Evolutionary conservation across 2,797 vertebrate species (phyloP).

Genomic region (Hybognathus amarus): DNA sequence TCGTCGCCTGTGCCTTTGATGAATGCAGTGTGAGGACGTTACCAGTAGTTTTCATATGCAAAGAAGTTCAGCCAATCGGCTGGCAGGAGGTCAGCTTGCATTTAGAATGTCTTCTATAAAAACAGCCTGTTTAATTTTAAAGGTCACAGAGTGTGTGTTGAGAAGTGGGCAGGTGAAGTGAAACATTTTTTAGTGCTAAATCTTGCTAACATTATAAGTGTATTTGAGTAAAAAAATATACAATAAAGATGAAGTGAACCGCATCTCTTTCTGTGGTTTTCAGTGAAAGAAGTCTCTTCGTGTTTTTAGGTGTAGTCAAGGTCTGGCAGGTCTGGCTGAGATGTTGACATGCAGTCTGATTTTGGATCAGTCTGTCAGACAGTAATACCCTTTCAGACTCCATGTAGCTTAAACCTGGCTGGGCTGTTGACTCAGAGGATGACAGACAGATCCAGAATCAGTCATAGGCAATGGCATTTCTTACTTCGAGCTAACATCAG

Average conservation of each 20-base stretch:
- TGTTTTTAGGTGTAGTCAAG: not conserved
- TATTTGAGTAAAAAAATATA: not conserved
- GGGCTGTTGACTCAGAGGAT: slow-evolving; percentile 29
- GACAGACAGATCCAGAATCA: too few relatives aligned
- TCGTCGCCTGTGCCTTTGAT: not conserved
- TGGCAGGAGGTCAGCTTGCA: slow-evolving; percentile 5
- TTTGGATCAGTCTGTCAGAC: slow-evolving; percentile 14
- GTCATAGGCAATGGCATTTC: not conserved
- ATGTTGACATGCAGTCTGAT: slow-evolving; percentile 22
- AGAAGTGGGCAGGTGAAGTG: not conserved
- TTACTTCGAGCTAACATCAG: slow-evolving; percentile 30
- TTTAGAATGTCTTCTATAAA: slow-evolving; percentile 8
- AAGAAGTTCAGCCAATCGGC: slow-evolving; percentile 2
- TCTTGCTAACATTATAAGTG: not conserved
- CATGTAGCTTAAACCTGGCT: slow-evolving; percentile 25
- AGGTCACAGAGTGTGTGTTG: not conserved
- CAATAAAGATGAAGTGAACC: not conserved
- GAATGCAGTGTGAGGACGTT: slow-evolving; percentile 3
- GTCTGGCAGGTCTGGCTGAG: slow-evolving; percentile 6
- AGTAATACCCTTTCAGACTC: slow-evolving; percentile 27
- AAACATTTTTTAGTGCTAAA: not conserved
- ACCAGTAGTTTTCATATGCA: slow-evolving; percentile 18
- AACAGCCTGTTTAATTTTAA: not conserved
- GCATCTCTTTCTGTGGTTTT: not conserved
- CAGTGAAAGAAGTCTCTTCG: slow-evolving; percentile 10